Conservation (phyloP, 2,797 vertebrate species). For the Microctenopoma stevenorrisi region DNA sequence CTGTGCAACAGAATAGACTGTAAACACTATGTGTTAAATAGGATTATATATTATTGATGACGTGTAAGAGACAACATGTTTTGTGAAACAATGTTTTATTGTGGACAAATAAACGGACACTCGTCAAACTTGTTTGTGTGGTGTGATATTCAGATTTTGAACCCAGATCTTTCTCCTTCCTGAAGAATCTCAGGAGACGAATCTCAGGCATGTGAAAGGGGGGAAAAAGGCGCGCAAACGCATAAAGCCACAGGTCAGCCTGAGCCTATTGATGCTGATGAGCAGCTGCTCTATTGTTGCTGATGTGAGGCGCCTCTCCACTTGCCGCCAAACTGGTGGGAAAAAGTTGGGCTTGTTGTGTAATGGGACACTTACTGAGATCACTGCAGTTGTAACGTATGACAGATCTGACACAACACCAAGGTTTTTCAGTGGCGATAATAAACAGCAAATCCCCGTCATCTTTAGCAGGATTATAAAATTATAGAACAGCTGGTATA, state of each 20-base stretch:
- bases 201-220: constrained; percentile 17
- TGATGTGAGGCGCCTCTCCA: constrained; percentile 49
- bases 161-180: background rate
- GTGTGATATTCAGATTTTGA: constrained; percentile 26
- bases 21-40: constrained; percentile 87
- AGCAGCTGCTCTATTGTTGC: constrained; percentile 81
- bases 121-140: constrained; percentile 9
- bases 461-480: no score
- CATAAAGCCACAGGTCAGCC: constrained; percentile 58
- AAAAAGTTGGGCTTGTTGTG: constrained; percentile 51
- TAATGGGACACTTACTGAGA: constrained; percentile 41
- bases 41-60: constrained; percentile 29
- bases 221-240: constrained; percentile 59
- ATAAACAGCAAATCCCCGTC: background rate
- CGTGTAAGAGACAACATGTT: constrained; percentile 24
- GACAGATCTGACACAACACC: background rate
- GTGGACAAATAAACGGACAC: constrained; percentile 64
- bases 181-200: background rate
- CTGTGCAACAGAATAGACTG: constrained; percentile 84
- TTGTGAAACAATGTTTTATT: constrained; percentile 42
- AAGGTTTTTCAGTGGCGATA: no score
- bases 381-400: background rate
- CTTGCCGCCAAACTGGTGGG: constrained; percentile 71
- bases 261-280: constrained; percentile 57
- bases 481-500: no score